phyloP scores from a whole-genome alignment of 2,888 invertebrate species.

The Kryphioiulus occultus region DNA sequence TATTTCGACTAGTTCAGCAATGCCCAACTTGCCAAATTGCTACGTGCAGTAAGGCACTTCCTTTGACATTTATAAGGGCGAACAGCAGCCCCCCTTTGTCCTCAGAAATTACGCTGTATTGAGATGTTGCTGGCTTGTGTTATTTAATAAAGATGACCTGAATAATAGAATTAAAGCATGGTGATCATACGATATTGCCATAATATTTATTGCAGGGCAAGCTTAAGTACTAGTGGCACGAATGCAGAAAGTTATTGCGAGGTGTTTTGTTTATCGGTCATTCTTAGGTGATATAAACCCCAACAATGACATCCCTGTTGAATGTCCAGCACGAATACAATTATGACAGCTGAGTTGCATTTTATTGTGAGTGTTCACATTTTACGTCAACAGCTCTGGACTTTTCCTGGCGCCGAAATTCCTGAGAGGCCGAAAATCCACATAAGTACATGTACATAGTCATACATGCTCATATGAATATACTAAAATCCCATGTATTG shows the following conservation, averaged over 20 bases:
- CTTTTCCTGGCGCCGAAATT: background rate
- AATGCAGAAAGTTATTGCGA: background rate
- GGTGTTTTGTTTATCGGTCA: background rate
- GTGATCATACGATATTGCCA: background rate
- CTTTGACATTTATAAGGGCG: conserved; percentile 17
- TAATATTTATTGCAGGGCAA: background rate
- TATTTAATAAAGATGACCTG: conserved; percentile 17
- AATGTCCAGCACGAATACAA: background rate
- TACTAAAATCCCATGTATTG: no score
- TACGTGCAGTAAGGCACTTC: background rate
- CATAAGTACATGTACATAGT: no score
- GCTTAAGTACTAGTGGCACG: background rate
- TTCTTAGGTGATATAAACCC: background rate
- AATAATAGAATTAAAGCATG: conserved; percentile 8
- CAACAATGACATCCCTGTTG: background rate
- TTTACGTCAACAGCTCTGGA: background rate
- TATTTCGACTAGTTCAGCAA: background rate
- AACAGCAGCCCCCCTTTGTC: background rate
- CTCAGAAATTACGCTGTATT: background rate
- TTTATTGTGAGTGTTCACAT: background rate
- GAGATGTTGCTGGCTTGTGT: background rate
- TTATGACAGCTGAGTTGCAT: background rate
- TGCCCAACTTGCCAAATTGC: no score
- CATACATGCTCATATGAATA: no score
- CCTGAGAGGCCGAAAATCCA: no score